A percentile compares a stretch with the other conserved stretches of the same genome.
phyloP scores from a whole-genome alignment of 2,113 vertebrate species.

The Romanogobio albipinnatus region DNA sequence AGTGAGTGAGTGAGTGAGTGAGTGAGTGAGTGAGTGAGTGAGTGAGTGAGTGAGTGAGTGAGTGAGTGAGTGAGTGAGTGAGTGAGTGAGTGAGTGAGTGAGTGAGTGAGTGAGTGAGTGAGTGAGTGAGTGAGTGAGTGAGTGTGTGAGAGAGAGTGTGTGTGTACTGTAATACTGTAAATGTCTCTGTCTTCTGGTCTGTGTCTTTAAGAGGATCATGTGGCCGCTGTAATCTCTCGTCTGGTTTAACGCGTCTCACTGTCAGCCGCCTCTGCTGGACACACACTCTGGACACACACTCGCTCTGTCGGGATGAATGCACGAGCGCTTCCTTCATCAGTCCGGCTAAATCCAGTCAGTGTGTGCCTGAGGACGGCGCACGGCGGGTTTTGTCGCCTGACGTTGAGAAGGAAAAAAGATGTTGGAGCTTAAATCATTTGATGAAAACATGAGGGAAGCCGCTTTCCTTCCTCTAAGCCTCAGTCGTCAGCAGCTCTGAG shows the following conservation, averaged over 20 bases:
- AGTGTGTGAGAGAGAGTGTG: neutral
- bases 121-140: no score
- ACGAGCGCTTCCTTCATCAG: neutral
- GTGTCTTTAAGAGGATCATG: constrained; percentile 10
- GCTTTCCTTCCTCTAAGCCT: neutral
- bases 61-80: no score
- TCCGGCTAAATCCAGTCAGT: neutral
- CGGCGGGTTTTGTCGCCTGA: neutral
- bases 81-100: no score
- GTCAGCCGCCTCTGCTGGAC: neutral
- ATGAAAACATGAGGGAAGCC: neutral
- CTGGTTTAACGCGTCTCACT: neutral
- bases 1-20: no score
- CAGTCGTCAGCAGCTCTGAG: neutral
- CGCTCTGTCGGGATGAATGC: neutral
- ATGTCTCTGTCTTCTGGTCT: neutral
- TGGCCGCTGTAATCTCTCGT: neutral
- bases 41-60: no score
- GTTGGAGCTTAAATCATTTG: neutral
- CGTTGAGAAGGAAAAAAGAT: neutral
- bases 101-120: no score
- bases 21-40: no score
- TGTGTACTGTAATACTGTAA: neutral
- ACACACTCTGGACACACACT: neutral
- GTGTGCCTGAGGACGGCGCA: neutral